Evolutionary conservation across 1,140 invertebrate genomes (phyloP).

Genomic region (Aphidius gifuensis): DNA sequence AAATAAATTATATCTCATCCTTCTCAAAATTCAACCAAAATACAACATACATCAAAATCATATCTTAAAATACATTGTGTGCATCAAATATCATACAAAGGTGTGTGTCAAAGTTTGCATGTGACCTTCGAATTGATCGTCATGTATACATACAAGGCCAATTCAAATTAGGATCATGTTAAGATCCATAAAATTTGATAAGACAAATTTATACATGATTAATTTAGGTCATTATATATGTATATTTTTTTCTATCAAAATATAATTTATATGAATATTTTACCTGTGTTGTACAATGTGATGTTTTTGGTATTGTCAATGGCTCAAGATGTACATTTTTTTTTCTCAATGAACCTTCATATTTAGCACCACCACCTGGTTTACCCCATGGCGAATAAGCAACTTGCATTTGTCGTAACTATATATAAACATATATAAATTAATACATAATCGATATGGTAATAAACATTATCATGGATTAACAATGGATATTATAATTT

Average conservation of each 20-base stretch:
- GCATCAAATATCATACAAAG: no score
- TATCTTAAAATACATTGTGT: no score
- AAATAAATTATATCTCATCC: background rate
- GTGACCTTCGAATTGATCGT: slow-evolving; percentile 6
- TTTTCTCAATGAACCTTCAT: slow-evolving; percentile 46
- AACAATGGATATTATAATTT: slow-evolving; percentile 11
- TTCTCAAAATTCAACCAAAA: background rate
- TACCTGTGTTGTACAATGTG: background rate
- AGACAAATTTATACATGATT: slow-evolving; percentile 1
- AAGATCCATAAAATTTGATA: background rate
- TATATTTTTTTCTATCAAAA: slow-evolving; percentile 30
- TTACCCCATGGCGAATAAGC: slow-evolving; percentile 55
- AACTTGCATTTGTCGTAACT: slow-evolving; percentile 44
- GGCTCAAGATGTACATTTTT: slow-evolving; percentile 48
- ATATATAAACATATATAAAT: slow-evolving; percentile 23
- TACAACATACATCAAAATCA: no score
- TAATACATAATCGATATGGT: background rate
- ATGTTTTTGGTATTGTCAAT: slow-evolving; percentile 16
- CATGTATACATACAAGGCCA: background rate
- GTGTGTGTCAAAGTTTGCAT: background rate
- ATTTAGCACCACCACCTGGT: slow-evolving; percentile 54
- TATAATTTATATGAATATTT: slow-evolving; percentile 9
- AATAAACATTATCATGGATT: slow-evolving; percentile 4
- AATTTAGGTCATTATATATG: background rate
- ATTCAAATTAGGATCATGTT: background rate